phyloP scores from a whole-genome alignment of 2,888 invertebrate species.

The Drosophila fungiperda region DNA sequence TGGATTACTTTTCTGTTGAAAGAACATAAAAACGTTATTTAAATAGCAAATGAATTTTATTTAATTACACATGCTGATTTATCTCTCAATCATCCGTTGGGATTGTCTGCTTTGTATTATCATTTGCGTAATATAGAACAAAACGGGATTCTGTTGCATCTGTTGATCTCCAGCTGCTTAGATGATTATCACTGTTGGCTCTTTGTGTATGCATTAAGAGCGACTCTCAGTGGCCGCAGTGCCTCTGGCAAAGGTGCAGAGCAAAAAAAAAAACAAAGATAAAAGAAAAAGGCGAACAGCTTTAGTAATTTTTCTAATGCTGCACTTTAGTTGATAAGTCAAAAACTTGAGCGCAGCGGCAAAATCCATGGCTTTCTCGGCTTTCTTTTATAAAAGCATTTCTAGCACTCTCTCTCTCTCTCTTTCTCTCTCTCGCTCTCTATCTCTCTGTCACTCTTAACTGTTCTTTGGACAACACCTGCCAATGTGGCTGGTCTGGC shows the following conservation, averaged over 20 bases:
- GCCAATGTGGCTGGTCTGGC: slow-evolving; percentile 40
- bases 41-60: not conserved
- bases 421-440: not conserved
- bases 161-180: slow-evolving; percentile 13
- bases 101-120: not conserved
- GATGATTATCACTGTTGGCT: slow-evolving; percentile 12
- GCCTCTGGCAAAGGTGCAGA: slow-evolving; percentile 35
- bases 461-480: slow-evolving; percentile 64
- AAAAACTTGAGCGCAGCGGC: slow-evolving; percentile 52
- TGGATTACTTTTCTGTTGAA: not conserved
- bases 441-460: slow-evolving; percentile 1
- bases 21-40: not conserved
- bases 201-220: slow-evolving; percentile 23
- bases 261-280: not conserved
- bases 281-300: slow-evolving; percentile 41
- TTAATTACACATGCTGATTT: not conserved
- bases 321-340: slow-evolving; percentile 79
- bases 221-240: slow-evolving; percentile 46
- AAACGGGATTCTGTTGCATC: slow-evolving; percentile 8
- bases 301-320: slow-evolving; percentile 69
- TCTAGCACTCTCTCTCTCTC: not conserved
- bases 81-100: not conserved
- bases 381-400: slow-evolving; percentile 2
- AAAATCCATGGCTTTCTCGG: slow-evolving; percentile 32
- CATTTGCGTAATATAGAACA: slow-evolving; percentile 5